A percentile compares a stretch with the other conserved stretches of the same genome.
These are phyloP conservation scores for Caenorhabditis virilis DNA, from an alignment of 2,888 invertebrate genomes.

Conservation along the genomic window DNA sequence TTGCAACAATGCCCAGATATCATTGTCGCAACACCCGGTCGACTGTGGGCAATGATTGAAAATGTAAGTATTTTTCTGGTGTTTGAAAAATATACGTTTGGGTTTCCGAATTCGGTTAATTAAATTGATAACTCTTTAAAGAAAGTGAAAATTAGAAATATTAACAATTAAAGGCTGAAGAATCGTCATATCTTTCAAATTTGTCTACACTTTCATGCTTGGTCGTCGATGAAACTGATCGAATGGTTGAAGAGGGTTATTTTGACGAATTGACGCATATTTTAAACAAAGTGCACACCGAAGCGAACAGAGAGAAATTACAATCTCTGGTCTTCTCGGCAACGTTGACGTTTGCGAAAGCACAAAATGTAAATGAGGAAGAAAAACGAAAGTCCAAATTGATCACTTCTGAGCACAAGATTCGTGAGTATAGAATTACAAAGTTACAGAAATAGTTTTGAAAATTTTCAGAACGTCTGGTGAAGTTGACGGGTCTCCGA, in stretches of 20 bases:
- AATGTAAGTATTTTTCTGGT: conserved; percentile 75
- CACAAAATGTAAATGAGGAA: conserved; percentile 75
- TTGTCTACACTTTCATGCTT: conserved; percentile 74
- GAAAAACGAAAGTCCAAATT: conserved; percentile 64
- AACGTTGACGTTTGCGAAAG: conserved; percentile 86
- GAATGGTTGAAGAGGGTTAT: conserved; percentile 95
- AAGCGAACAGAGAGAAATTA: conserved; percentile 70
- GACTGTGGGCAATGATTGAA: conserved; percentile 89
- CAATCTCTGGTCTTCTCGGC: conserved; percentile 98
- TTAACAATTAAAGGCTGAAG: conserved; percentile 39
- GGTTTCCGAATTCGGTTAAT: neutral
- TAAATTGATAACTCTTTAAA: neutral
- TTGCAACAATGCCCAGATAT: conserved; percentile 81
- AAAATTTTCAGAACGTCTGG: conserved; percentile 46
- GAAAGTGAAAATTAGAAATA: neutral
- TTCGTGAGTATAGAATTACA: conserved; percentile 69
- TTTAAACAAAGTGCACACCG: conserved; percentile 79
- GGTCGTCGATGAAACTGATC: conserved; percentile 96
- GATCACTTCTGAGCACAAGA: conserved; percentile 70
- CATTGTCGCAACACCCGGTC: conserved; percentile 93
- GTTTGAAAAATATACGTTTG: neutral
- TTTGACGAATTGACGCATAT: conserved; percentile 87
- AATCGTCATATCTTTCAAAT: conserved; percentile 63
- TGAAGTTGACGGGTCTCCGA: conserved; percentile 59
- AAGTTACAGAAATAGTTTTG: neutral